phyloP scores from a whole-genome alignment of 2,113 vertebrate species.

The Coreoperca whiteheadi region DNA sequence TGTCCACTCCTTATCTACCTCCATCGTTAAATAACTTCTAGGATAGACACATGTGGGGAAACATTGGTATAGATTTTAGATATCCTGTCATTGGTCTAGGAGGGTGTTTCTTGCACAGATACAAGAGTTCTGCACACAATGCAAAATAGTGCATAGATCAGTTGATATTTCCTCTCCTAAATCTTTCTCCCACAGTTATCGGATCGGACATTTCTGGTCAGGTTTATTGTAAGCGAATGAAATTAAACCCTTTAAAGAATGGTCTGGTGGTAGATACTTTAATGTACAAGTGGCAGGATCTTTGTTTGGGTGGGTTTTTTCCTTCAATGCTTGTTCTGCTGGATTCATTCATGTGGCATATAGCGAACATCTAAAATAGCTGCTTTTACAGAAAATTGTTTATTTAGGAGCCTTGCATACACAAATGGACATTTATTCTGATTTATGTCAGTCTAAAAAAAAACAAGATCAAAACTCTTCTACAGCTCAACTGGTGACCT shows the following conservation, averaged over 20 bases:
- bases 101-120: neutral
- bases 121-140: neutral
- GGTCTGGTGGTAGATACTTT: neutral
- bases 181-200: neutral
- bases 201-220: neutral
- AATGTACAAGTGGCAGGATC: no score
- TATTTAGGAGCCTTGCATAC: neutral
- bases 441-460: neutral
- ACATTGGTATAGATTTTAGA: neutral
- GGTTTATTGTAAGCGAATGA: neutral
- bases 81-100: neutral
- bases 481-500: constrained; percentile 18
- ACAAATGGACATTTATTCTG: neutral
- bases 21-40: neutral
- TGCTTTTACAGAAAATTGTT: neutral
- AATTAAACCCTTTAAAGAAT: neutral
- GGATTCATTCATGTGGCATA: neutral
- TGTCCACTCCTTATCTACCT: neutral
- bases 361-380: neutral
- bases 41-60: neutral
- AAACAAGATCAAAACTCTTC: neutral
- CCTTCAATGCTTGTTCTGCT: neutral
- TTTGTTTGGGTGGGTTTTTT: no score
- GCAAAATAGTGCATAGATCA: neutral
- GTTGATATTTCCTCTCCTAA: neutral